These are phyloP conservation scores for Pocota personata DNA, from an alignment of 2,888 invertebrate species.

Conservation along the genomic window DNA sequence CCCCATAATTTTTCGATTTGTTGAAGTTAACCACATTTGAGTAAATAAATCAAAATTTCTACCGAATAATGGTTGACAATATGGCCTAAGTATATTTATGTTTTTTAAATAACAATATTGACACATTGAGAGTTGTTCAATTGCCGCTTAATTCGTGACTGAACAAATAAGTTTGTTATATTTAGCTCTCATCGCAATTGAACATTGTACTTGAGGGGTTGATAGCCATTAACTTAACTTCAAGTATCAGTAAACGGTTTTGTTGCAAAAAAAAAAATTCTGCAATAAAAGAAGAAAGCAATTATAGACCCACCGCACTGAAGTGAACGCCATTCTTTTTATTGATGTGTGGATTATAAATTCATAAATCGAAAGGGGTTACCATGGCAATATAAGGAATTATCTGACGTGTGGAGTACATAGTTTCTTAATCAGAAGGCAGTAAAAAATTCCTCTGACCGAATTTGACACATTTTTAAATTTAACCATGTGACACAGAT, in stretches of 20 bases:
- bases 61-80: background rate
- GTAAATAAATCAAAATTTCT: slow-evolving; percentile 8
- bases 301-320: background rate
- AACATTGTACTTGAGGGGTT: slow-evolving; percentile 31
- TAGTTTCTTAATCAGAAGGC: no score
- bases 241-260: background rate
- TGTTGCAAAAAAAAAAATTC: background rate
- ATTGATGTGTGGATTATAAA: slow-evolving; percentile 18
- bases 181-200: slow-evolving; percentile 17
- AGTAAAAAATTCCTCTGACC: no score
- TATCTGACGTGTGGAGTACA: background rate
- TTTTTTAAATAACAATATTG: slow-evolving; percentile 3
- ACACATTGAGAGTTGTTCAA: background rate
- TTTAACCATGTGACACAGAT: no score
- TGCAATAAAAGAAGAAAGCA: slow-evolving; percentile 46
- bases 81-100: background rate
- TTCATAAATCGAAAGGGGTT: slow-evolving; percentile 11
- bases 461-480: no score
- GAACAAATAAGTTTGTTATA: background rate
- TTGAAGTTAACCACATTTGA: background rate
- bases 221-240: slow-evolving; percentile 9
- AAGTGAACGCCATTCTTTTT: background rate
- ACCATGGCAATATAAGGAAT: background rate
- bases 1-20: background rate
- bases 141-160: slow-evolving; percentile 8